Percentiles rank a stretch among this genome's conserved stretches.
These are phyloP conservation scores for Urocolius indicus DNA, from an alignment of 2,113 vertebrate genomes.

Conservation along the genomic window DNA sequence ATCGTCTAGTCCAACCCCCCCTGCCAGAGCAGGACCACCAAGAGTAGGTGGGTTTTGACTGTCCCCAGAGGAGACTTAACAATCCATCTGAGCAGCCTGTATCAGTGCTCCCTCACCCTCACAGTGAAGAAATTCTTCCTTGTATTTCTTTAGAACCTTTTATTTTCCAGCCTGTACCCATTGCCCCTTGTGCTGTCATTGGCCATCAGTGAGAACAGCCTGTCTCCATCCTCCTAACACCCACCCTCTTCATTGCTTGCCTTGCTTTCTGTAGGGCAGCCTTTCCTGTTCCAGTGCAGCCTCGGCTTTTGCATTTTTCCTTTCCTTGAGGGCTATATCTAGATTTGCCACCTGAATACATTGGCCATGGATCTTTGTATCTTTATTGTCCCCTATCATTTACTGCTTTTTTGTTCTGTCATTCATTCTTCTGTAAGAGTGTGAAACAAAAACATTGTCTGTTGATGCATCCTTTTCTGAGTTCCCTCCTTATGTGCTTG, in stretches of 20 bases:
- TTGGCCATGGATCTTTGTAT: neutral
- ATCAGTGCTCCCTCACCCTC: too few relatives aligned
- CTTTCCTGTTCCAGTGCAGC: neutral
- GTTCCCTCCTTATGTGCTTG: neutral
- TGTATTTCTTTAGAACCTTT: too few relatives aligned
- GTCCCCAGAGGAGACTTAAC: too few relatives aligned
- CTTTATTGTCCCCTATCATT: neutral
- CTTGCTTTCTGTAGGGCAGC: neutral
- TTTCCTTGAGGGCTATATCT: neutral
- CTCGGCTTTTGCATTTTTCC: neutral
- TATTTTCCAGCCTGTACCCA: too few relatives aligned
- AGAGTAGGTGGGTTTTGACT: too few relatives aligned
- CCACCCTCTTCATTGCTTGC: neutral
- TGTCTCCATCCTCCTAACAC: too few relatives aligned
- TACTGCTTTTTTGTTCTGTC: neutral
- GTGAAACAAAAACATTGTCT: neutral
- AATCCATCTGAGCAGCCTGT: too few relatives aligned
- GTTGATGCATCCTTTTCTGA: neutral
- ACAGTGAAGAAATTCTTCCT: too few relatives aligned
- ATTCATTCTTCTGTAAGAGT: neutral
- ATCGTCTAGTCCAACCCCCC: too few relatives aligned
- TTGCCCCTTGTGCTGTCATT: too few relatives aligned
- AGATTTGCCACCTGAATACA: neutral
- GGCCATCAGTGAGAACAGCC: too few relatives aligned
- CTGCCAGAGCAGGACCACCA: too few relatives aligned